phyloP scores from a whole-genome alignment of 2,113 vertebrate species.

The Budorcas taxicolor region DNA sequence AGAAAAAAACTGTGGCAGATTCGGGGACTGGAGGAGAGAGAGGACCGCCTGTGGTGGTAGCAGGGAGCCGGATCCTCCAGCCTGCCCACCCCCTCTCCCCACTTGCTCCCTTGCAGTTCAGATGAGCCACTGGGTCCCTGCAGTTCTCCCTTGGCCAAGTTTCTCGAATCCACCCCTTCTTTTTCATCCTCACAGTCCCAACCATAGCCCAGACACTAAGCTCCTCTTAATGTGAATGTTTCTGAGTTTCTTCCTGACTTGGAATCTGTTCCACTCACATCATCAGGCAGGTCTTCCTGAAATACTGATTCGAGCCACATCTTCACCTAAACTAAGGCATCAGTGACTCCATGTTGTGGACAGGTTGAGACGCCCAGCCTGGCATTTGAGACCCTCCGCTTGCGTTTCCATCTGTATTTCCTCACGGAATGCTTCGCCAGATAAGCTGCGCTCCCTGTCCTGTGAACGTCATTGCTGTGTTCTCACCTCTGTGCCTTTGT shows the following conservation, averaged over 20 bases:
- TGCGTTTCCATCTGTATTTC: background rate
- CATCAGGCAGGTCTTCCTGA: background rate
- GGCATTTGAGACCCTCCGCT: background rate
- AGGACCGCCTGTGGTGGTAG: accelerated
- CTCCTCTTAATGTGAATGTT: background rate
- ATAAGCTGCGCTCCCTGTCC: background rate
- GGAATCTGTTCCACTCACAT: background rate
- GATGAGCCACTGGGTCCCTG: background rate
- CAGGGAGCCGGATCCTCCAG: background rate
- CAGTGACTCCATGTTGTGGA: background rate
- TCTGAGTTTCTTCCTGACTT: background rate
- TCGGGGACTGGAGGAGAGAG: background rate
- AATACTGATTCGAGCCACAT: background rate
- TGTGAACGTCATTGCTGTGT: accelerated
- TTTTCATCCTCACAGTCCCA: background rate
- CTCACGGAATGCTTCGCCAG: accelerated
- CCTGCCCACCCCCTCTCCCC: background rate
- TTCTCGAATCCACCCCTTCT: background rate
- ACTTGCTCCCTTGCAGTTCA: accelerated
- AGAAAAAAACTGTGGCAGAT: background rate
- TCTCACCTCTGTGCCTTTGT: too few species aligned
- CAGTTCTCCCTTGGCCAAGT: background rate
- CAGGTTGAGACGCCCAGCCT: accelerated
- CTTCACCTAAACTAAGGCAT: background rate
- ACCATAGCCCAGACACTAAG: background rate